A percentile compares a stretch with the other conserved stretches of the same genome.
Evolutionary conservation across 2,797 vertebrate genomes (phyloP).

Genomic region (Thripadectes ignobilis): DNA sequence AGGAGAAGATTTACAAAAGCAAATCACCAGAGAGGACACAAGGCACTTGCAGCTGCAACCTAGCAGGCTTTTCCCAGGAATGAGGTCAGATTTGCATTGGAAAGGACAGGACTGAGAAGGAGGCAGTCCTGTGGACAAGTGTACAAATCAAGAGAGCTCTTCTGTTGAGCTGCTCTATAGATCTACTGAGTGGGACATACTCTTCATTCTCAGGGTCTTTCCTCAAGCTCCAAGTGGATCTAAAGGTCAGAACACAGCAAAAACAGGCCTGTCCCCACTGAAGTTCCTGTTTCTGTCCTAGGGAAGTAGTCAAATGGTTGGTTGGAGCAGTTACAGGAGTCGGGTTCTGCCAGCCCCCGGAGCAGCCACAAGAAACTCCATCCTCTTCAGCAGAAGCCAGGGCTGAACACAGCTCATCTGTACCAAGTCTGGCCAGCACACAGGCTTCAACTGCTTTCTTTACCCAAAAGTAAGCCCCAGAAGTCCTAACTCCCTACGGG

Average conservation of each 20-base stretch:
- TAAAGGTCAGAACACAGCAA: background rate
- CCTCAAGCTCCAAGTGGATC: background rate
- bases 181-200: background rate
- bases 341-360: background rate
- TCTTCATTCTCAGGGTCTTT: background rate
- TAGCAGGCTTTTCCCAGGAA: background rate
- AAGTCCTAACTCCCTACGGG: background rate
- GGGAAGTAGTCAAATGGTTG: conserved; percentile 90
- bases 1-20: background rate
- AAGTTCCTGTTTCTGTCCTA: conserved; percentile 62
- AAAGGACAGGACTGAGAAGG: background rate
- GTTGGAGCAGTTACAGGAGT: conserved; percentile 76
- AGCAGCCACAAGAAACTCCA: background rate
- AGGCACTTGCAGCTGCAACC: background rate
- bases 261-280: background rate
- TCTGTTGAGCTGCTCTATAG: background rate
- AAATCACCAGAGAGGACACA: background rate
- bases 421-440: background rate
- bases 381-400: background rate
- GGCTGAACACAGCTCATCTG: background rate
- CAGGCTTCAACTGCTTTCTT: background rate
- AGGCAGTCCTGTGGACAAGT: background rate
- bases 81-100: background rate
- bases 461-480: conserved; percentile 56
- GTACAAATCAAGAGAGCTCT: background rate